These are phyloP conservation scores for Tetrao urogallus DNA, from an alignment of 2,113 vertebrate species.

Conservation along the genomic window DNA sequence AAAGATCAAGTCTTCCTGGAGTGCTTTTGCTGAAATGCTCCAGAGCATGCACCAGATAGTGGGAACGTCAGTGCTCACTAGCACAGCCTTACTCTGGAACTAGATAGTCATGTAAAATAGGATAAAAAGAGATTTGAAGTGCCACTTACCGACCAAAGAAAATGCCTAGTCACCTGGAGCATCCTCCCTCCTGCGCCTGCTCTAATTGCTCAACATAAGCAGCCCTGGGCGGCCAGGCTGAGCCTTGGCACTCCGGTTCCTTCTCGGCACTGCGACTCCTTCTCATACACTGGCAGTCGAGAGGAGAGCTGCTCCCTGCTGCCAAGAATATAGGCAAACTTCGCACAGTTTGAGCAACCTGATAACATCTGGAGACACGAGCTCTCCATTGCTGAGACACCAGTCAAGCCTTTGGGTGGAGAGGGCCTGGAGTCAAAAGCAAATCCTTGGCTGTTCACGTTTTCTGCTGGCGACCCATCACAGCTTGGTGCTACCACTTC, in stretches of 20 bases:
- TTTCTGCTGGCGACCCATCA: neutral
- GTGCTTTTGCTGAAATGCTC: neutral
- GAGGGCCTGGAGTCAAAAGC: neutral
- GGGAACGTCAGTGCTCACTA: neutral
- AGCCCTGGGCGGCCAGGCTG: neutral
- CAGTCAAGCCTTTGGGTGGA: constrained; percentile 1
- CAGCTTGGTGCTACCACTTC: neutral
- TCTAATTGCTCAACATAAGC: constrained; percentile 8
- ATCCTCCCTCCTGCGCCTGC: neutral
- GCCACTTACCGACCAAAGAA: neutral
- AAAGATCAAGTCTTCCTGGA: neutral
- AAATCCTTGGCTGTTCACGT: neutral
- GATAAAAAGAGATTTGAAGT: neutral
- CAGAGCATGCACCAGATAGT: neutral
- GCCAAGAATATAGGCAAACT: neutral
- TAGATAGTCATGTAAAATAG: neutral
- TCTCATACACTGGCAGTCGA: neutral
- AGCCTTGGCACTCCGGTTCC: neutral
- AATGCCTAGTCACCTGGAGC: neutral
- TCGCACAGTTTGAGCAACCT: neutral
- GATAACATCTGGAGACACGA: neutral
- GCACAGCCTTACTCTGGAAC: neutral
- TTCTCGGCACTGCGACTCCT: neutral
- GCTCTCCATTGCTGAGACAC: neutral
- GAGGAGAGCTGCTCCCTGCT: neutral